Evolutionary conservation across 2,797 vertebrate genomes (phyloP).

Genomic region (Rhinoraja longicauda): DNA sequence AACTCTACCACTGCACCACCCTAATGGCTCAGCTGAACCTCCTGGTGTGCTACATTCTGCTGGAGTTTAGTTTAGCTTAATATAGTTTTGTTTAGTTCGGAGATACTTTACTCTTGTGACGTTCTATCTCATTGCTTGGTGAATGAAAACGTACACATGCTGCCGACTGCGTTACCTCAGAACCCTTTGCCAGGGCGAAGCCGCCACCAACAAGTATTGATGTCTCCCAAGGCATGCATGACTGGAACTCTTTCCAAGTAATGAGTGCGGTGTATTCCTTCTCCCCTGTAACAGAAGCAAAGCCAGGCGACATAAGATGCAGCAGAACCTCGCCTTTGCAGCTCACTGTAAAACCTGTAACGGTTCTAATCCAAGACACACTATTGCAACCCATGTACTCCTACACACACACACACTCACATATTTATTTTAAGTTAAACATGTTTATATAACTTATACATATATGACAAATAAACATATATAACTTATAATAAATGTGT

Average conservation of each 20-base stretch:
- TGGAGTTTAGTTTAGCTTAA: no score
- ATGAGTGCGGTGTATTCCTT: slow-evolving; percentile 63
- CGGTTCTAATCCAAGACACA: not conserved
- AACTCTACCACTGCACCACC: no score
- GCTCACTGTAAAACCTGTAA: not conserved
- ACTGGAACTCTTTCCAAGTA: slow-evolving; percentile 85
- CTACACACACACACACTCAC: no score
- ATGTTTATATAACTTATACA: no score
- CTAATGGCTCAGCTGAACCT: no score
- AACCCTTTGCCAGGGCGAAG: slow-evolving; percentile 84
- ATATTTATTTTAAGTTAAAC: no score
- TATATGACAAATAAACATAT: no score
- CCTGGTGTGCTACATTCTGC: no score
- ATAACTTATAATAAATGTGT: no score
- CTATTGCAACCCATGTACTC: not conserved
- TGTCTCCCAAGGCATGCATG: slow-evolving; percentile 87
- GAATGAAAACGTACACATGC: slow-evolving; percentile 29
- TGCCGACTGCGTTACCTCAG: slow-evolving; percentile 65
- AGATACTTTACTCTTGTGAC: not conserved
- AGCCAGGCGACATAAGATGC: not conserved
- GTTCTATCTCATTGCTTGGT: not conserved
- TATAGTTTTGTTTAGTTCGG: no score
- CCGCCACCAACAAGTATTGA: slow-evolving; percentile 82
- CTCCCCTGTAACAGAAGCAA: slow-evolving; percentile 49
- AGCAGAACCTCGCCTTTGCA: not conserved